Evolutionary conservation across 2,113 vertebrate species (phyloP).

Genomic region (Actenoides lindsayi): DNA sequence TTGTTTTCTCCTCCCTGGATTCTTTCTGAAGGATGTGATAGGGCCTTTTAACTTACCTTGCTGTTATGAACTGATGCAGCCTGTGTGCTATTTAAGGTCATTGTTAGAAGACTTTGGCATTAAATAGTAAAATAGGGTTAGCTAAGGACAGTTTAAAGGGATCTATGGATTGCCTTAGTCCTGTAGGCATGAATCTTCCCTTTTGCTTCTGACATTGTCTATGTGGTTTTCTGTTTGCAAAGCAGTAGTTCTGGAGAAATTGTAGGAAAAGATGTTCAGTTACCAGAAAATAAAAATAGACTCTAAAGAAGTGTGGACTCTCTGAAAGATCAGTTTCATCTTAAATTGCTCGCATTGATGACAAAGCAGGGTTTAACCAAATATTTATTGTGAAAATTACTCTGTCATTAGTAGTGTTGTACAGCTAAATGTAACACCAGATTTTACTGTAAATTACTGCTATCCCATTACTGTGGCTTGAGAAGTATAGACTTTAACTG

Average conservation of each 20-base stretch:
- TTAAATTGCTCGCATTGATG: slow-evolving; percentile 74
- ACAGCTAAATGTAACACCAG: slow-evolving; percentile 70
- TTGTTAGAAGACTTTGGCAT: not conserved
- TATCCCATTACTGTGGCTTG: slow-evolving; percentile 62
- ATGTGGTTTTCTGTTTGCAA: slow-evolving; percentile 57
- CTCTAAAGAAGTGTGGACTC: slow-evolving; percentile 40
- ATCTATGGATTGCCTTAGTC: not conserved
- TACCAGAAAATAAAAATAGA: slow-evolving; percentile 75
- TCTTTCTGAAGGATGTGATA: not conserved
- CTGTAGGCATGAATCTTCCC: slow-evolving; percentile 13
- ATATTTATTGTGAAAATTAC: slow-evolving; percentile 76
- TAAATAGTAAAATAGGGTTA: not conserved
- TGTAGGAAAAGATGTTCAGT: slow-evolving; percentile 34
- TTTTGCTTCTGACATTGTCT: slow-evolving; percentile 16
- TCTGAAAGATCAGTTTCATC: slow-evolving; percentile 54
- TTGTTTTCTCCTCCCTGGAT: not conserved
- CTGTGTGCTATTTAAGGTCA: not conserved
- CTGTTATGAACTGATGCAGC: not conserved
- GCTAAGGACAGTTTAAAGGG: not conserved
- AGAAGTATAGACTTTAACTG: slow-evolving; percentile 33
- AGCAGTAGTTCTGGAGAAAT: slow-evolving; percentile 56
- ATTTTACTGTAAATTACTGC: slow-evolving; percentile 60
- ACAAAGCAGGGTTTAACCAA: slow-evolving; percentile 75
- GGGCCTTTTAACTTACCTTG: not conserved
- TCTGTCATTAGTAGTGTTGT: slow-evolving; percentile 71